Evolutionary conservation across 2,797 vertebrate species (phyloP), one percentile per base, ranked within the genome.

Genomic region (Anguilla pacifica): DNA sequence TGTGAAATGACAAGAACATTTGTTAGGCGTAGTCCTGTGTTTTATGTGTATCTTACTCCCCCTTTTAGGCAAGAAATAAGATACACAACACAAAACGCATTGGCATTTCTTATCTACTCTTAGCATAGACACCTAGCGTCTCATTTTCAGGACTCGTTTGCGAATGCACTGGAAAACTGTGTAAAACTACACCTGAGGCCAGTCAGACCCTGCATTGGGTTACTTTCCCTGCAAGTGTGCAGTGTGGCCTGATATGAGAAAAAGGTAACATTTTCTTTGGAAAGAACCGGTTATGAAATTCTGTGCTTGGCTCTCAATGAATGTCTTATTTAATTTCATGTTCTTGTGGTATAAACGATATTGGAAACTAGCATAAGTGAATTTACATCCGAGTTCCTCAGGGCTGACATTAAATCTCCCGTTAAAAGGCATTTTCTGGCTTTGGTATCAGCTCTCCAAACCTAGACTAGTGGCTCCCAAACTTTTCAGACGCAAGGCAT

Each of bases 281-380:
- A 13, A 6, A 67, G 28, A 70, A 11, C 1, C 64, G 2, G 64
- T 70, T n/a, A 28, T 28, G 64, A 70, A n/a, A 70, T 28, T 70
- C 25, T 70, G 64, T 70, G 25, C n/a, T 70, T 70, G 64, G 64
- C 64, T 70, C 64, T 70, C 64, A 70, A 70, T 70, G 64, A 28
- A 70, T 6, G n/a, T 70, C 6, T 28, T 70, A 31, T 74, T 31
- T 74, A 39, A 74, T 31, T 74, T 15, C 9, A 35, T 74, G 31
- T 74, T 74, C 31, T 39, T 74, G 70, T 35, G 31, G 31, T 39
- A 31, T 35, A 74, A 13, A 39, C 2, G 5, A 74, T 74, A 39
- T 39, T 15, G 70, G 11, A 74, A 74, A 31, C 70, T 13, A 35
- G 31, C 35, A 74, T 74, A 74, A 74, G 70, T 74, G 28, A 74